These are phyloP conservation scores for Arctocebus calabarensis DNA, from an alignment of 2,797 vertebrate species.

Conservation along the genomic window DNA sequence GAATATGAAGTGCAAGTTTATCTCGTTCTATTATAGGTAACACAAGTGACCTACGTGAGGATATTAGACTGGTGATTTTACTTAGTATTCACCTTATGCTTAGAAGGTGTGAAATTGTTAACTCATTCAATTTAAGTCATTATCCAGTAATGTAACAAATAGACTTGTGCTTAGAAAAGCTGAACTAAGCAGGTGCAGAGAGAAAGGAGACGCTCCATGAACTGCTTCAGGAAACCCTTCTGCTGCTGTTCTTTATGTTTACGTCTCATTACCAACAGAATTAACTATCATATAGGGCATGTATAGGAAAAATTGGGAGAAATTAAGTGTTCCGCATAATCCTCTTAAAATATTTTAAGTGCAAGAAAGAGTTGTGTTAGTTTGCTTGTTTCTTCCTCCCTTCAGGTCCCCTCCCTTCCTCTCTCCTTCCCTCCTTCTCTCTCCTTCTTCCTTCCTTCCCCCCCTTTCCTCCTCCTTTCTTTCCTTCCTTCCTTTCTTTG, in stretches of 20 bases:
- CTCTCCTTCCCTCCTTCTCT: neutral
- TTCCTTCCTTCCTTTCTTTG: neutral
- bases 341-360: constrained; percentile 50
- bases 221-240: constrained; percentile 59
- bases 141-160: constrained; percentile 78
- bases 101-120: constrained; percentile 82
- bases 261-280: constrained; percentile 71
- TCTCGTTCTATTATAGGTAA: constrained; percentile 74
- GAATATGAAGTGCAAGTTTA: constrained; percentile 70
- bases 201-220: constrained; percentile 49
- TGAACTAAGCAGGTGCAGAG: constrained; percentile 72
- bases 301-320: constrained; percentile 8
- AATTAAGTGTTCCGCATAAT: constrained; percentile 56
- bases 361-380: neutral
- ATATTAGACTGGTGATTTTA: constrained; percentile 77
- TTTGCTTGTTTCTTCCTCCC: neutral
- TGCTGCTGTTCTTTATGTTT: constrained; percentile 59
- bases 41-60: constrained; percentile 77
- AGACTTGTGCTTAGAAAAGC: constrained; percentile 73
- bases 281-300: constrained; percentile 36
- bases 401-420: too few species aligned
- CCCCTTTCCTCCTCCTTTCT: too few species aligned
- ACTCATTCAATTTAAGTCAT: constrained; percentile 79
- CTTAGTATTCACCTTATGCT: constrained; percentile 78
- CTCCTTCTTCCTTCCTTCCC: too few species aligned